Evolutionary conservation across 2,888 invertebrate species (phyloP).

Genomic region (Phanerotoma sp.): DNA sequence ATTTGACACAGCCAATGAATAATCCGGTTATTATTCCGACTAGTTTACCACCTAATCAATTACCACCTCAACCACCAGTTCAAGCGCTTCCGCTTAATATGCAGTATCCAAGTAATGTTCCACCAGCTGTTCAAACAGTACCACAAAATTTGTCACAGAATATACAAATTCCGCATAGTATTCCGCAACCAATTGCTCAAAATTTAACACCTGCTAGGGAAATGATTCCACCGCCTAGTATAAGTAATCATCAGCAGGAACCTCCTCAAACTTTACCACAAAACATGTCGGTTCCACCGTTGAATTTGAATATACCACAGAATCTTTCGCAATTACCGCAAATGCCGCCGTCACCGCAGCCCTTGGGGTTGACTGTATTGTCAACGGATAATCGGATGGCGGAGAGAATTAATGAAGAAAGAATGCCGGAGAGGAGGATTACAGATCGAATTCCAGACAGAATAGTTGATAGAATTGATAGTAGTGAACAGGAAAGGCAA

Average conservation of each 20-base stretch:
- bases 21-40: slow-evolving; percentile 32
- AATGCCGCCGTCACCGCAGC: slow-evolving; percentile 49
- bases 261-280: slow-evolving; percentile 36
- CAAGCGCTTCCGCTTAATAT: slow-evolving; percentile 49
- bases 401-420: slow-evolving; percentile 42
- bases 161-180: slow-evolving; percentile 42
- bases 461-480: slow-evolving; percentile 12
- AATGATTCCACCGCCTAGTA: slow-evolving; percentile 30
- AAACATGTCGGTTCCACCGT: slow-evolving; percentile 41
- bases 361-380: slow-evolving; percentile 51
- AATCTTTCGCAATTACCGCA: slow-evolving; percentile 49
- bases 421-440: slow-evolving; percentile 24
- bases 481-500: slow-evolving; percentile 36
- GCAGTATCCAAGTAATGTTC: slow-evolving; percentile 47
- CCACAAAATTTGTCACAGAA: slow-evolving; percentile 53
- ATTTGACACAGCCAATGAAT: slow-evolving; percentile 49
- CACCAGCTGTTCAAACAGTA: slow-evolving; percentile 48
- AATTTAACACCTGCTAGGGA: slow-evolving; percentile 28
- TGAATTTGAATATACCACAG: slow-evolving; percentile 54
- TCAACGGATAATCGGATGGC: slow-evolving; percentile 40
- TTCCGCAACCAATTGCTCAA: slow-evolving; percentile 36
- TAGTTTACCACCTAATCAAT: slow-evolving; percentile 34
- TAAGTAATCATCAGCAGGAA: slow-evolving; percentile 32
- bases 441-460: slow-evolving; percentile 26
- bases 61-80: slow-evolving; percentile 43